phyloP scores from a whole-genome alignment of 2,797 vertebrate genomes.

The Eutrigla gurnardus region DNA sequence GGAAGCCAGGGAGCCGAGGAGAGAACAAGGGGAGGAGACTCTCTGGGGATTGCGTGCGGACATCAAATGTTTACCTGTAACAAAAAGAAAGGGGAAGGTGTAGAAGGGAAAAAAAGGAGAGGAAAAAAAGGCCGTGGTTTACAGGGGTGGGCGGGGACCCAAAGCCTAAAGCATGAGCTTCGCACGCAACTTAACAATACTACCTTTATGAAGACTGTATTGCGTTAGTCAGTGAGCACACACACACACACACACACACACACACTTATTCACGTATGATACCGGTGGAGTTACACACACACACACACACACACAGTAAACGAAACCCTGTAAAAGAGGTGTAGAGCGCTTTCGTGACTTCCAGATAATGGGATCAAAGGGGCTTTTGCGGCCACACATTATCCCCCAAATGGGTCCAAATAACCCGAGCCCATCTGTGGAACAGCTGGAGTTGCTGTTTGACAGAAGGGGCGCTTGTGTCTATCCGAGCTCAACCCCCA shows the following conservation, averaged over 20 bases:
- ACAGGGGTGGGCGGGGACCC: constrained; percentile 86
- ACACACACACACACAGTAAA: constrained; percentile 67
- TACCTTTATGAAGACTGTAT: constrained; percentile 89
- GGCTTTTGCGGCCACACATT: constrained; percentile 18
- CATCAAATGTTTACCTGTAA: constrained; percentile 90
- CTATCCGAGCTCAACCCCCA: constrained; percentile 29
- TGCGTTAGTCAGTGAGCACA: constrained; percentile 79
- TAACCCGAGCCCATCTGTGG: constrained; percentile 58
- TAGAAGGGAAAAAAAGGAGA: constrained; percentile 79
- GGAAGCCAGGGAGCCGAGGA: constrained; percentile 70
- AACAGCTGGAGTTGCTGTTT: constrained; percentile 67
- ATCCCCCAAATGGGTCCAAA: constrained; percentile 31
- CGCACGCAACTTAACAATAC: constrained; percentile 93
- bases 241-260: constrained; percentile 46
- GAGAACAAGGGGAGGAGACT: constrained; percentile 79
- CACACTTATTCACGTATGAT: constrained; percentile 47
- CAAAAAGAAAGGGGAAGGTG: constrained; percentile 87
- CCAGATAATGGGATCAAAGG: constrained; percentile 48
- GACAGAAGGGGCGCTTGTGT: constrained; percentile 54
- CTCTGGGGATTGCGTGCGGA: constrained; percentile 85
- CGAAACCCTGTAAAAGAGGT: constrained; percentile 22
- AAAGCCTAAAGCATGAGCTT: constrained; percentile 84
- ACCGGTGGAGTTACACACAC: constrained; percentile 38
- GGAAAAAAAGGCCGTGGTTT: constrained; percentile 87
- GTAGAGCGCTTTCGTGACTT: constrained; percentile 26